A percentile compares a stretch with the other conserved stretches of the same genome.
Conservation (phyloP, 2,113 vertebrate genomes). For the Vulpes lagopus region DNA sequence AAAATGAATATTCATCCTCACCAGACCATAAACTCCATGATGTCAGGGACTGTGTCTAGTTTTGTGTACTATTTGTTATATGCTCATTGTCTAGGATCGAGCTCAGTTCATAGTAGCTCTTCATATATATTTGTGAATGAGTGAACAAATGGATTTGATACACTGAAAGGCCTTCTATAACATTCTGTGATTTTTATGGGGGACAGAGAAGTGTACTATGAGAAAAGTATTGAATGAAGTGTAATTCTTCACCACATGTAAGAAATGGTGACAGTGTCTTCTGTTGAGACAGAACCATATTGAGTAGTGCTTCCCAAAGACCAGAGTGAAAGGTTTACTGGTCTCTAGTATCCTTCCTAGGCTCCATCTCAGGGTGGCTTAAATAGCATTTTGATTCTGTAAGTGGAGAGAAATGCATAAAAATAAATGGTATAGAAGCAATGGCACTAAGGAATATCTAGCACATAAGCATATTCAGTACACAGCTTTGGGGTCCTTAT, state of each 20-base stretch:
- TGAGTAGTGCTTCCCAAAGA: not conserved
- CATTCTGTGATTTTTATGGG: not conserved
- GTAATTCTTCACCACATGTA: not conserved
- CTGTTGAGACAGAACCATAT: not conserved
- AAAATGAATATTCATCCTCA: not conserved
- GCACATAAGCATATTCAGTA: not conserved
- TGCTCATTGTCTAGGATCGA: not conserved
- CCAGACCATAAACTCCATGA: not conserved
- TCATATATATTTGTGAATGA: not conserved
- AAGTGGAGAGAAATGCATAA: slow-evolving; percentile 25
- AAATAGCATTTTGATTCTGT: slow-evolving; percentile 25
- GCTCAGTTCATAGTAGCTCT: not conserved
- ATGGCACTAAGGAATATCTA: not conserved
- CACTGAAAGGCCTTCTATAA: not conserved
- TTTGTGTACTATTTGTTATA: not conserved
- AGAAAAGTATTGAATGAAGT: not conserved
- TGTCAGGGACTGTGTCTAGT: not conserved
- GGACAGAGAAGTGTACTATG: not conserved
- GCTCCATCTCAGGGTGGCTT: not conserved
- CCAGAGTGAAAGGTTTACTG: not conserved
- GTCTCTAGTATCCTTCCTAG: not conserved
- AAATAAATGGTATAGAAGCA: slow-evolving; percentile 1
- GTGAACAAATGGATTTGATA: not conserved
- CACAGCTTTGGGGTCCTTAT: not conserved
- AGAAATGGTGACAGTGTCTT: not conserved